These are phyloP conservation scores for Adelphocoris suturalis DNA, from an alignment of 2,888 invertebrate species.

Conservation along the genomic window DNA sequence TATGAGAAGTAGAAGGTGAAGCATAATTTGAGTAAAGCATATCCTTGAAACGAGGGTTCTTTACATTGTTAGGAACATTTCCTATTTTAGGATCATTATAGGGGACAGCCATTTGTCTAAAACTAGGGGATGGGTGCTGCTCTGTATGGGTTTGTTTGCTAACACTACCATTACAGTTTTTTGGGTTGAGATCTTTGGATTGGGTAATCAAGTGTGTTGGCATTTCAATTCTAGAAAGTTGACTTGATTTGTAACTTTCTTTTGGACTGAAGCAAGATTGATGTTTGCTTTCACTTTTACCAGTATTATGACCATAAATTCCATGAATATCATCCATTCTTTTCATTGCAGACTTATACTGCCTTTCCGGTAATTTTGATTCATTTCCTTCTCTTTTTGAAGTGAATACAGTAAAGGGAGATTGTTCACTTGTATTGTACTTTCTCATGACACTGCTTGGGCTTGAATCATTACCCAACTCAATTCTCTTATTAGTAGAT, in stretches of 20 bases:
- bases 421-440: not conserved
- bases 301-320: not conserved
- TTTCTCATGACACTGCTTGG: not conserved
- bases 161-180: not conserved
- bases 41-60: conserved; percentile 7
- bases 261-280: not conserved
- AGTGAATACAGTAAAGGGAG: not conserved
- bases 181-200: conserved; percentile 6
- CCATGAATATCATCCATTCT: not conserved
- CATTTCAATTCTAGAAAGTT: conserved; percentile 15
- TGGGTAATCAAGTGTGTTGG: not conserved
- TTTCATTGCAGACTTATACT: not conserved
- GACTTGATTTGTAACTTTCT: conserved; percentile 17
- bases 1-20: conserved; percentile 37
- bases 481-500: not conserved
- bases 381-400: conserved; percentile 2
- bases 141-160: not conserved
- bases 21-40: not conserved
- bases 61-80: not conserved
- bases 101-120: not conserved
- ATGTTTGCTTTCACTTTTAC: not conserved
- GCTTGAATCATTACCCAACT: not conserved
- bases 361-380: not conserved
- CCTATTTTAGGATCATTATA: not conserved
- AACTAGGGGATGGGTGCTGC: not conserved